A percentile compares a stretch with the other conserved stretches of the same genome.
These are phyloP conservation scores for Oasisia sp. DNA, from an alignment of 2,888 invertebrate genomes.

Conservation along the genomic window DNA sequence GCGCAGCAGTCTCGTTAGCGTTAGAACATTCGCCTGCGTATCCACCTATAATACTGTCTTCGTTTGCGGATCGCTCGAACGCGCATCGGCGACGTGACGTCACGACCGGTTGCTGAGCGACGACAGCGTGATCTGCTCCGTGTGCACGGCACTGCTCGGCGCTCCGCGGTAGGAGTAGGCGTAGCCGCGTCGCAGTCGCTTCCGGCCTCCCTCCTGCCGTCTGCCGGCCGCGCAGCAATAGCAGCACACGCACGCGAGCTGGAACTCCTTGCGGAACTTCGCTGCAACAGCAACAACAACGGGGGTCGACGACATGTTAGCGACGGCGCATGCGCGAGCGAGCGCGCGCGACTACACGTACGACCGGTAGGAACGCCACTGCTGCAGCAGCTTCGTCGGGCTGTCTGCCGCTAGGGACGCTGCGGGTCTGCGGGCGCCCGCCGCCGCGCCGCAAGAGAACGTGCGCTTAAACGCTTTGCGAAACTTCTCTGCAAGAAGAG, in stretches of 20 bases:
- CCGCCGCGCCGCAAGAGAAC: constrained; percentile 37
- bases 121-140: constrained; percentile 8
- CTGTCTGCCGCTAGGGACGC: neutral
- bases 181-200: neutral
- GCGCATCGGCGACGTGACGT: neutral
- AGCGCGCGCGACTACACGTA: constrained; percentile 1
- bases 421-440: neutral
- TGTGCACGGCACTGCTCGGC: constrained; percentile 2
- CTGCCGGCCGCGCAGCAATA: constrained; percentile 20
- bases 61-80: neutral
- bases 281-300: constrained; percentile 30
- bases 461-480: constrained; percentile 46
- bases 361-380: constrained; percentile 4
- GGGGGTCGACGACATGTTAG: neutral
- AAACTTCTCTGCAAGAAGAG: constrained; percentile 45
- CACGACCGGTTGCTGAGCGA: constrained; percentile 13
- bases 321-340: neutral
- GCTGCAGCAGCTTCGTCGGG: constrained; percentile 13
- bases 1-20: neutral
- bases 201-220: neutral
- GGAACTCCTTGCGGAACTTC: constrained; percentile 42
- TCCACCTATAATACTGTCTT: neutral
- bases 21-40: neutral
- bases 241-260: constrained; percentile 33
- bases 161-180: neutral